Evolutionary conservation across 2,888 invertebrate genomes (phyloP).

Genomic region (Yponomeuta evonymella): DNA sequence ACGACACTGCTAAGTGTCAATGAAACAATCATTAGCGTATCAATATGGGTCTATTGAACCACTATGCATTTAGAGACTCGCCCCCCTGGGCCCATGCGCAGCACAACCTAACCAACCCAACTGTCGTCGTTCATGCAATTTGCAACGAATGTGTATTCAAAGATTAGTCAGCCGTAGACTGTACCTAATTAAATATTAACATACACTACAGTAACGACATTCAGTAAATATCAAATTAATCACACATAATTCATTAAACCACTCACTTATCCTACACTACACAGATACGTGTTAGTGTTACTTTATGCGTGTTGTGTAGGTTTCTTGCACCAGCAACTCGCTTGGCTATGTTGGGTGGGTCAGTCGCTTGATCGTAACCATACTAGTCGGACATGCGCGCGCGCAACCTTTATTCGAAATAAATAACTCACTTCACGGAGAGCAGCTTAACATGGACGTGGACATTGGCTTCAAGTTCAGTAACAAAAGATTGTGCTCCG

Average conservation of each 20-base stretch:
- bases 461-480: not conserved
- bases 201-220: too few species aligned
- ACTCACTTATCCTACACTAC: not conserved
- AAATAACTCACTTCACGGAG: not conserved
- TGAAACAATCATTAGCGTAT: too few species aligned
- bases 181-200: too few species aligned
- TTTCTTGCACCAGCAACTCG: not conserved
- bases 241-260: not conserved
- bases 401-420: not conserved
- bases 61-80: too few species aligned
- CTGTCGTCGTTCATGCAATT: too few species aligned
- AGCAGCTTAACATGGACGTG: not conserved
- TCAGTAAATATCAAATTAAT: too few species aligned
- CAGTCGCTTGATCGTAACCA: not conserved
- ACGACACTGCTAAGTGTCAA: too few species aligned
- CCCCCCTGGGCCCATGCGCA: too few species aligned
- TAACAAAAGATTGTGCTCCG: not conserved
- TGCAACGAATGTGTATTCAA: too few species aligned
- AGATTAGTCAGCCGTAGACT: too few species aligned
- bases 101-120: too few species aligned
- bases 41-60: too few species aligned
- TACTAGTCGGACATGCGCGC: not conserved
- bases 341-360: not conserved
- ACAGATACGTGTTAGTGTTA: not conserved
- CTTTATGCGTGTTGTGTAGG: not conserved